These are phyloP conservation scores for Falco peregrinus DNA, from an alignment of 2,797 vertebrate species.

Conservation along the genomic window DNA sequence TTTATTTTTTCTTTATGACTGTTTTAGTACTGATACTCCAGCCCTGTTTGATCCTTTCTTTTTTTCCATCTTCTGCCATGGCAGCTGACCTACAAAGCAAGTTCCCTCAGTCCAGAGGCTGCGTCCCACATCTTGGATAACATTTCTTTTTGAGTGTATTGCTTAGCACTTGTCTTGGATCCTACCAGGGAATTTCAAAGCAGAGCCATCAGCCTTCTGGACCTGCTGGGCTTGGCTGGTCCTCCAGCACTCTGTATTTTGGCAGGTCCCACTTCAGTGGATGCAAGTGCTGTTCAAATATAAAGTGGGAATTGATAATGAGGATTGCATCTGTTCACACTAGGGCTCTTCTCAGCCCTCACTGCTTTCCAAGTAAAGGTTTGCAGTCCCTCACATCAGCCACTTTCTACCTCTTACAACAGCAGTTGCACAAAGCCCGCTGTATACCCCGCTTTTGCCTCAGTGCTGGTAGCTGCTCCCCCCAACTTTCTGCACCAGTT, in stretches of 20 bases:
- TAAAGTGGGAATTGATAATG: not conserved
- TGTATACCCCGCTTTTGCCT: not conserved
- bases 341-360: not conserved
- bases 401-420: not conserved
- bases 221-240: not conserved
- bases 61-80: not conserved
- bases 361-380: not conserved
- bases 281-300: not conserved
- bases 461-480: not conserved
- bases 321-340: not conserved
- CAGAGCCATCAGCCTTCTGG: not conserved
- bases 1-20: not conserved
- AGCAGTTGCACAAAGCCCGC: not conserved
- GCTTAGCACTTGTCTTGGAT: not conserved
- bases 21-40: not conserved
- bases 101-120: not conserved
- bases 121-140: not conserved
- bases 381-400: not conserved
- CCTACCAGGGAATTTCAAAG: not conserved
- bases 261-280: not conserved
- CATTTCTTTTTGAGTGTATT: not conserved
- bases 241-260: not conserved
- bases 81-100: not conserved
- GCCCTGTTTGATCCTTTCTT: not conserved
- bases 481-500: not conserved